Base-by-base conservation (phyloP, 1,140 invertebrate genomes). In the Ceratina japonica region DNA sequence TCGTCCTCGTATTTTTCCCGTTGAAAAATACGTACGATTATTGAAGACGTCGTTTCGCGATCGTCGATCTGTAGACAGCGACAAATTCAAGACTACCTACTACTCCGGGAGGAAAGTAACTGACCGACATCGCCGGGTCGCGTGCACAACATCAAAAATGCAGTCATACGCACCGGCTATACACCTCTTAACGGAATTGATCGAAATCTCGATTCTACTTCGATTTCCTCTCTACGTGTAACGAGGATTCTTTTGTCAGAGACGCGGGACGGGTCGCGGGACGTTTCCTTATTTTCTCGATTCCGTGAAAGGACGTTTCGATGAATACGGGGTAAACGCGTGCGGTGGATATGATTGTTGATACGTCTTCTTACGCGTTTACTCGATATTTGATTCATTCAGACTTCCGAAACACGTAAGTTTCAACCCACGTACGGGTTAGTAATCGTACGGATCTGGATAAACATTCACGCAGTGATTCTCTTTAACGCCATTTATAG, bases 91-190 rank as follows among this genome's bases (percentile, higher is more conserved):
- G 27, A 51, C 56, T 52, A 58, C 70, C 69, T 75, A n/a, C 83
- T 51, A 59, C 54, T 24, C 20, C 49, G 49, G 24, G 24, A 56
- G 62, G 49, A 18, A 74, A 74, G 83, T 80, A 80, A 84, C 78
- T 84, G 78, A 77, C 82, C 83, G 83, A 84, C 75, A 84, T 84
- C 76, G 59, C 31, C 16, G 18, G 54, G 79, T 22, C 70, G 66
- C 64, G 22, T 65, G 82, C 65, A 66, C 62, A 52, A 49, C 79
- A 80, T 84, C 79, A 84, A 84, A 84, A 84, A 84, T 84, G 73
- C 78, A 84, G 59, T 22, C 69, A 27, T 52, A 58, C 61, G 37
- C 24, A 51, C 66, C 49, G 68, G 72, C 81, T 84, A 84, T 83
- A 80, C 70, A n/a, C 22, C 37, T 66, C 10, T 51, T 22, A 22